These are phyloP conservation scores for Aplysia californica DNA, from an alignment of 1,140 invertebrate species.

Conservation along the genomic window DNA sequence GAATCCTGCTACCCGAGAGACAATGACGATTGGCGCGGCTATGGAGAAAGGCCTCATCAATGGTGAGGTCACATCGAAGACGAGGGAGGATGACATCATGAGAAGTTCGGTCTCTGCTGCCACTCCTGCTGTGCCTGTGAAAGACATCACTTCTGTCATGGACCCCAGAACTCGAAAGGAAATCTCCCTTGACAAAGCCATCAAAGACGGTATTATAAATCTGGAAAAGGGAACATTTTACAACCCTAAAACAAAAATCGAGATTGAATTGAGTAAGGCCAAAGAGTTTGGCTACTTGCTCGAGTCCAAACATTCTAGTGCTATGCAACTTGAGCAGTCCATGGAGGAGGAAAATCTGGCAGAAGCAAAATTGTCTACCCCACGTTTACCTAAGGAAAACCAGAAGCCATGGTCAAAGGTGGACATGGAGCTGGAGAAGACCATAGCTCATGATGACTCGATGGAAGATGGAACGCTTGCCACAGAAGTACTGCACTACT, in stretches of 20 bases:
- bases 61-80: constrained; percentile 59
- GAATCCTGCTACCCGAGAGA: constrained; percentile 84
- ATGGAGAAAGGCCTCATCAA: constrained; percentile 76
- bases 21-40: constrained; percentile 67
- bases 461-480: constrained; percentile 21
- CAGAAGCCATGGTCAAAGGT: constrained; percentile 43
- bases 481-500: constrained; percentile 57
- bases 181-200: constrained; percentile 75
- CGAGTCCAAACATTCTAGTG: constrained; percentile 54
- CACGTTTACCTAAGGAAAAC: constrained; percentile 28
- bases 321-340: constrained; percentile 50
- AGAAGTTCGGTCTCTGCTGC: constrained; percentile 51
- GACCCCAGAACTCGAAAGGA: constrained; percentile 81
- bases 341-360: constrained; percentile 38
- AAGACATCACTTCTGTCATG: constrained; percentile 77
- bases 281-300: constrained; percentile 55
- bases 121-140: constrained; percentile 46
- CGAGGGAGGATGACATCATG: constrained; percentile 56
- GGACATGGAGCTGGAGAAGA: constrained; percentile 60
- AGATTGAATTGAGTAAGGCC: constrained; percentile 66
- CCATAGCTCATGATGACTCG: constrained; percentile 39
- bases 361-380: constrained; percentile 23
- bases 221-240: constrained; percentile 84
- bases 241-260: constrained; percentile 78
- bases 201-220: constrained; percentile 80